Conservation (phyloP, 1,140 invertebrate genomes). For the Arion vulgaris region DNA sequence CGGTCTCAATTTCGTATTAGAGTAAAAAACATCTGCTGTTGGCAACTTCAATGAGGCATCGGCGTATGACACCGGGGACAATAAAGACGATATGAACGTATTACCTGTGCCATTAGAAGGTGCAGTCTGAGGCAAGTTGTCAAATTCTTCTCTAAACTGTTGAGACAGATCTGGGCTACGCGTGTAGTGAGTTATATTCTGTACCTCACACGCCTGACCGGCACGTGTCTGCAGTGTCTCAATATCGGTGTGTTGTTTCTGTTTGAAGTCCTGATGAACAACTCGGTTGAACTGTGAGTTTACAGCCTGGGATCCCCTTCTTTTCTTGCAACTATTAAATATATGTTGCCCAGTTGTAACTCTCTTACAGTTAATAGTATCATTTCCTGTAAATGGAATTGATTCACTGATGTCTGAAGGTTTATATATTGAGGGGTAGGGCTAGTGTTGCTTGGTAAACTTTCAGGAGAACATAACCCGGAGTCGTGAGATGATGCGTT, state of each 20-base stretch:
- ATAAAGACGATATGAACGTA: background rate
- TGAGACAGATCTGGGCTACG: background rate
- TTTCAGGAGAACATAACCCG: constrained; percentile 50
- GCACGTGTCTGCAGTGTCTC: background rate
- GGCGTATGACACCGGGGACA: background rate
- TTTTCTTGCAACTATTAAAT: background rate
- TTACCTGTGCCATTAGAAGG: background rate
- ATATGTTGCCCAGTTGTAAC: background rate
- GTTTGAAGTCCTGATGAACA: constrained; percentile 6
- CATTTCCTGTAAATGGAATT: background rate
- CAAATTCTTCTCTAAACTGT: background rate
- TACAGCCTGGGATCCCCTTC: background rate
- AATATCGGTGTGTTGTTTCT: background rate
- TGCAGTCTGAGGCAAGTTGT: background rate
- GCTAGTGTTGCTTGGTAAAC: constrained; percentile 46
- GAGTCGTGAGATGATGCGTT: constrained; percentile 48
- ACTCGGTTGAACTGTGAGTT: background rate
- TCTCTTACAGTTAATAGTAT: background rate
- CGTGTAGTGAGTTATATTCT: background rate
- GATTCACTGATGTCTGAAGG: background rate
- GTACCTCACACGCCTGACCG: background rate
- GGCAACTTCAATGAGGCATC: background rate
- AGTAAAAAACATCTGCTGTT: background rate
- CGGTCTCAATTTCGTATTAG: background rate
- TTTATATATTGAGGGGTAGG: constrained; percentile 15